These are phyloP conservation scores for Hylia prasina DNA, from an alignment of 2,113 vertebrate species.

Conservation along the genomic window DNA sequence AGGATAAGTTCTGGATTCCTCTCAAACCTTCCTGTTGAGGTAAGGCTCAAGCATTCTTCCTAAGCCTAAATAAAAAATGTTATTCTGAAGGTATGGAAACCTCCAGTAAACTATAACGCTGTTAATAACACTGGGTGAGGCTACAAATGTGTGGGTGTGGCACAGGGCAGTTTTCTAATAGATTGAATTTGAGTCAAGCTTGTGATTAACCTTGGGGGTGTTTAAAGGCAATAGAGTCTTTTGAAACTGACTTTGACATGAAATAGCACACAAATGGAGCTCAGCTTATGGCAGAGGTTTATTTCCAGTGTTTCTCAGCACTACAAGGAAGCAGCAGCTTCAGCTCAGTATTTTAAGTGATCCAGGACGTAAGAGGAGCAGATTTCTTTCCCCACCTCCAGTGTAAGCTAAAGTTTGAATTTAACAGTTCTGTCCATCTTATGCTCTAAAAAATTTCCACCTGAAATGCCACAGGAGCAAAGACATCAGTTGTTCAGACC, in stretches of 20 bases:
- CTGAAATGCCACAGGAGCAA: background rate
- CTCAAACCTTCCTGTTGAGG: background rate
- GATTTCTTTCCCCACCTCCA: background rate
- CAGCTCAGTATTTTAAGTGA: background rate
- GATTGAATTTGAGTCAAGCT: background rate
- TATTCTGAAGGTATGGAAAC: background rate
- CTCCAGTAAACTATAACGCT: background rate
- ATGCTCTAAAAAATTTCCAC: fast-evolving
- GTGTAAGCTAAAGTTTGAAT: background rate
- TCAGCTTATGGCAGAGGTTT: background rate
- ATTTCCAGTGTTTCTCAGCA: background rate
- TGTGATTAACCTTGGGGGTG: background rate
- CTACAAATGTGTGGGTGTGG: background rate
- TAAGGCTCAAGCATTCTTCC: background rate
- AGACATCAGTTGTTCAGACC: no score
- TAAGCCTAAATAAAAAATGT: background rate
- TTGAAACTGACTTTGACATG: background rate
- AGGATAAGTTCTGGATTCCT: background rate
- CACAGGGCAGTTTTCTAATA: background rate
- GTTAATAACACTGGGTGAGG: background rate
- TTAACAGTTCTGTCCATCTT: background rate
- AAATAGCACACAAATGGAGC: background rate
- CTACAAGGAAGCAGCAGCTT: background rate
- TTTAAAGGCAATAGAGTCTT: background rate
- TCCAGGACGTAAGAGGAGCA: fast-evolving